Base-by-base conservation (phyloP, 2,888 invertebrate genomes). In the Ryuthela nishihirai region DNA sequence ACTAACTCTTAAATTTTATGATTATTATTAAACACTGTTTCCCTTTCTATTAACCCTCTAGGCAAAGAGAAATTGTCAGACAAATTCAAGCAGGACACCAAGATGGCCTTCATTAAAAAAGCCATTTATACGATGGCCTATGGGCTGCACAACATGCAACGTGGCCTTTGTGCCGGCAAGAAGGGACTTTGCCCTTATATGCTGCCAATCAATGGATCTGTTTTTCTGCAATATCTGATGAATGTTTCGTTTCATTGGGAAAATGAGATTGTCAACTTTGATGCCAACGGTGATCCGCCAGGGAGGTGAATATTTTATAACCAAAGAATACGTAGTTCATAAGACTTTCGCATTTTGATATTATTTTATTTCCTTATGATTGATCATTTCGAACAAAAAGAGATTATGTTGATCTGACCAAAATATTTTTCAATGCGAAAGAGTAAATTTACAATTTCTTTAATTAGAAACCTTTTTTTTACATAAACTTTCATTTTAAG, bases 31-130 rank as follows among this genome's bases (percentile, higher is more conserved):
- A n/a, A n/a, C n/a, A n/a, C n/a, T n/a, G n/a, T n/a, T n/a, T n/a
- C n/a, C n/a, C n/a, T n/a, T n/a, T n/a, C n/a, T n/a, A n/a, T n/a
- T n/a, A n/a, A n/a, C n/a, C n/a, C n/a, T n/a, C n/a, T 38, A 59
- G 41, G 59, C 10, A 60, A 39, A 10, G 60, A 62, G 43, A 47
- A 17, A 17, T 25, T 73, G 73, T n/a, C 72, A 83, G 84, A 83
- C 1, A 70, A 75, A 24, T 83, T 83, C 73, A 79, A 79, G 49
- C 84, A 84, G 72, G 87, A 88, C 74, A 82, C 86, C 20, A 88
- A 88, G 75, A 78, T 88, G 72, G 84, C 84, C 66, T 85, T 87
- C 71, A 85, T 88, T 32, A 83, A 85, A 69, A 86, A 86, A 72
- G 85, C 87, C 2, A 82, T 87, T 65, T 82, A 83, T 74, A 83